Evolutionary conservation across 2,888 invertebrate genomes (phyloP), one percentile per base, ranked within the genome.

Genomic region (Rhodophaea formosa): DNA sequence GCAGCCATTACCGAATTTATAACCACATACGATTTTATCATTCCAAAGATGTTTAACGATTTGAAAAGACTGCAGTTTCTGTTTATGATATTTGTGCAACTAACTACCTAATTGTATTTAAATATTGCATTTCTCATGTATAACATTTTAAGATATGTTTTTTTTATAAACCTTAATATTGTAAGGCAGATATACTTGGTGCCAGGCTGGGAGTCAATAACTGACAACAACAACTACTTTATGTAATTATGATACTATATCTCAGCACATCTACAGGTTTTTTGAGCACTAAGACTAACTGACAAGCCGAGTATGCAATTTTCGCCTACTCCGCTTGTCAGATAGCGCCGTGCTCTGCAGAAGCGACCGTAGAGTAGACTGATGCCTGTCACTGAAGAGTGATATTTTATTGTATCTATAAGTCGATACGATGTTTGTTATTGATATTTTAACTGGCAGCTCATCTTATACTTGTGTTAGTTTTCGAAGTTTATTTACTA

Each of bases 1-100:
- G 39, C 32, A 2, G 51, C 51, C 35, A 51, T 51, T 49, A 49
- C 51, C 51, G 51, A 51, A 51, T 51, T 51, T 51, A 51, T 35
- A 35, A 17, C 16, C 58, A 53, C 60, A 44, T 60, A 62, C 61
- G 71, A 68, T 70, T 71, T 74, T 75, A 80, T 78, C 84, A 88
- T 88, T 88, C 88, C 88, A 89, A 89, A 89, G 88, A 88, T 80
- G 69, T 79, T 75, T 75, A 65, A 67, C 69, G 62, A 69, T 68
- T 76, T 30, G 15, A 70, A 71, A 79, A 79, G 79, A 79, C 74
- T 82, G 75, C 73, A 72, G 62, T 65, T 71, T 74, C 68, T 67
- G 68, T 68, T 68, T 68, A 64, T 66, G 66, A 56, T 64, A 53
- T 65, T 58, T 32, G 39, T 62, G 56, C 62, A n/a, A 61, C 54